Evolutionary conservation across 92 coral and sea anemone genomes (phyloP).

Genomic region (Siderastrea siderea): DNA sequence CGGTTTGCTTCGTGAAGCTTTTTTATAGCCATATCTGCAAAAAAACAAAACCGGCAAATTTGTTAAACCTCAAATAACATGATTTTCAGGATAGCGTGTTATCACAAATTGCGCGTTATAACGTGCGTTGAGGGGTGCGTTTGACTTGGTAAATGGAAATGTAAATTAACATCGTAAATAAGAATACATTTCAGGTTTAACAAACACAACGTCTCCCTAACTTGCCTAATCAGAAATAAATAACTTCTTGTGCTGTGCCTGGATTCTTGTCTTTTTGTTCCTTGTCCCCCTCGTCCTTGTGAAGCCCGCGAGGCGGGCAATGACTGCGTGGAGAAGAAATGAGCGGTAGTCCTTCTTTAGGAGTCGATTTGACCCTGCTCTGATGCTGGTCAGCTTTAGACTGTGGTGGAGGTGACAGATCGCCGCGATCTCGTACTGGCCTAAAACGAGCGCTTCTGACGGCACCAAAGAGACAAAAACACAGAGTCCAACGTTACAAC

Average conservation of each 20-base stretch:
- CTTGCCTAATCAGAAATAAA: conserved; percentile 69
- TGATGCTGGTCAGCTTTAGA: conserved; percentile 18
- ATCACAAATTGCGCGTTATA: too few species aligned
- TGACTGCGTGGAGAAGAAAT: conserved; percentile 37
- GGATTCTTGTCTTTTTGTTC: conserved; percentile 37
- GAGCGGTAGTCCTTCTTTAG: conserved; percentile 10
- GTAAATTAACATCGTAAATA: too few species aligned
- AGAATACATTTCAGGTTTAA: too few species aligned
- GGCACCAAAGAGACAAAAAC: conserved; percentile 6
- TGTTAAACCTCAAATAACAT: neutral
- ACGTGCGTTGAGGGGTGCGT: too few species aligned
- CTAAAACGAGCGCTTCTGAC: conserved; percentile 39
- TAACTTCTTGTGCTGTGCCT: conserved; percentile 69
- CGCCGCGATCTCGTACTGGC: conserved; percentile 45
- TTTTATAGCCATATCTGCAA: conserved; percentile 20
- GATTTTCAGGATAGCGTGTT: too few species aligned
- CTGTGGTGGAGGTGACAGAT: conserved; percentile 34
- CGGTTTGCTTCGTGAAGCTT: neutral
- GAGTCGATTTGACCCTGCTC: conserved; percentile 27
- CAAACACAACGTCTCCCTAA: too few species aligned
- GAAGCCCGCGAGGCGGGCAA: conserved; percentile 23
- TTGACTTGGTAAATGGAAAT: too few species aligned
- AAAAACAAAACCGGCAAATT: neutral
- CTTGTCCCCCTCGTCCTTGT: conserved; percentile 33
- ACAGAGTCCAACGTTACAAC: neutral